These are phyloP conservation scores for Aramus guarauna DNA, from an alignment of 2,113 vertebrate species.

Conservation along the genomic window DNA sequence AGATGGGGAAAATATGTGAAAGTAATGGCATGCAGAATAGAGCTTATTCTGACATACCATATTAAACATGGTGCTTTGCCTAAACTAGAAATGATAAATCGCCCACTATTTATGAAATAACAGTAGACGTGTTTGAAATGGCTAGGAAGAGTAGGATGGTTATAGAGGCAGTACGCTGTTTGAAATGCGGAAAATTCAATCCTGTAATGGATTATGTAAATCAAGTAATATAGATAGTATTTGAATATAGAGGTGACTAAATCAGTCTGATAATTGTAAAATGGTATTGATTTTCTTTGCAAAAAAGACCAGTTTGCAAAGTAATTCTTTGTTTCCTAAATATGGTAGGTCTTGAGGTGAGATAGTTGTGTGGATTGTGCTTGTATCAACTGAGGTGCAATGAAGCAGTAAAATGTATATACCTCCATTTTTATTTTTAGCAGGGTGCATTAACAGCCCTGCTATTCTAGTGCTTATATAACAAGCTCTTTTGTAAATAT, in stretches of 20 bases:
- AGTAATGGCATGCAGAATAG: neutral
- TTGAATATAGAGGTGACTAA: neutral
- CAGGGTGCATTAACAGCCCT: rapidly evolving
- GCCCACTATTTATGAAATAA: neutral
- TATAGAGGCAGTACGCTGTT: neutral
- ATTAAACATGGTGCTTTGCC: neutral
- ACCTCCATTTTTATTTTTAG: neutral
- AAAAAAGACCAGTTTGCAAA: neutral
- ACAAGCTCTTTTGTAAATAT: neutral
- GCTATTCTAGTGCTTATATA: neutral
- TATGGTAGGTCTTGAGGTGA: neutral
- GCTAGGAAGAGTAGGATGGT: neutral
- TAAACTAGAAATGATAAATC: neutral
- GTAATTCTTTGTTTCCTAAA: neutral
- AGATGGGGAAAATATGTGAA: neutral
- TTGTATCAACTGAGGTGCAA: neutral
- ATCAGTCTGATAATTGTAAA: neutral
- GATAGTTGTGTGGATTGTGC: neutral
- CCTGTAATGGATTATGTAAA: conserved; percentile 12
- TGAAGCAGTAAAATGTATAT: neutral
- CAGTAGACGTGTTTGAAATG: neutral
- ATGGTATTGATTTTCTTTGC: neutral
- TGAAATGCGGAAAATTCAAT: neutral
- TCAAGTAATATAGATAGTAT: neutral
- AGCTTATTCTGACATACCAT: neutral